Base-by-base conservation (phyloP, 2,888 invertebrate genomes). In the Stramonita haemastoma region DNA sequence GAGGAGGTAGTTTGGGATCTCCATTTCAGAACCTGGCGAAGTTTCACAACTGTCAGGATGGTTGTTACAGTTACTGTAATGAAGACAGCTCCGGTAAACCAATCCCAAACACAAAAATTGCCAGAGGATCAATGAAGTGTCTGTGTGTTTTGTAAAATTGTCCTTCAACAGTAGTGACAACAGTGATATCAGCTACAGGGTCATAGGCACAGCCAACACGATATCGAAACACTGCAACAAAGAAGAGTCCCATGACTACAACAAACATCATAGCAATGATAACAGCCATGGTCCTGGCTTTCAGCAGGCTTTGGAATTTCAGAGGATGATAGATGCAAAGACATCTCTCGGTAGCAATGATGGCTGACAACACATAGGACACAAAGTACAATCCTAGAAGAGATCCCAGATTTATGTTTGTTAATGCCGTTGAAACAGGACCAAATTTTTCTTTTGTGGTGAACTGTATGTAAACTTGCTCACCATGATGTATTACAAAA, bases 341-440 rank as follows among this genome's bases (percentile, higher is more conserved):
- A 46, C 86, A 86, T n/a, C 86, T 22, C 86, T 86, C 86, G 22
- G 29, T 56, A 34, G 86, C 86, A 2, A 86, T 86, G 29, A 86
- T 86, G 66, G 86, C 86, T 1, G 86, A 86, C 19, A 86, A 6
- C n/a, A 86, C 19, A 32, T 56, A 66, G 8, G 86, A 86, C 17
- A 86, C 86, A 29, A 57, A 86, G 22, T 22, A n/a, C 34, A 86
- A 86, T 22, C 86, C 86, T 17, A 66, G 11, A 6, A 86, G n/a
- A 0, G 19, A 34, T 11, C 26, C 6, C 11, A 56, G 56, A 26
- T 77, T 77, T 29, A 34, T 86, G 86, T 86, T 56, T 17, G 26
- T 32, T 34, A 86, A 11, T 26, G 34, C 17, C 29, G 22, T 60
- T 6, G 34, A 29, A 6, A 77, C 11, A 29, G 77, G 77, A 32